These are phyloP conservation scores for Gymnobelideus leadbeateri DNA, from an alignment of 2,113 vertebrate genomes.

Conservation along the genomic window DNA sequence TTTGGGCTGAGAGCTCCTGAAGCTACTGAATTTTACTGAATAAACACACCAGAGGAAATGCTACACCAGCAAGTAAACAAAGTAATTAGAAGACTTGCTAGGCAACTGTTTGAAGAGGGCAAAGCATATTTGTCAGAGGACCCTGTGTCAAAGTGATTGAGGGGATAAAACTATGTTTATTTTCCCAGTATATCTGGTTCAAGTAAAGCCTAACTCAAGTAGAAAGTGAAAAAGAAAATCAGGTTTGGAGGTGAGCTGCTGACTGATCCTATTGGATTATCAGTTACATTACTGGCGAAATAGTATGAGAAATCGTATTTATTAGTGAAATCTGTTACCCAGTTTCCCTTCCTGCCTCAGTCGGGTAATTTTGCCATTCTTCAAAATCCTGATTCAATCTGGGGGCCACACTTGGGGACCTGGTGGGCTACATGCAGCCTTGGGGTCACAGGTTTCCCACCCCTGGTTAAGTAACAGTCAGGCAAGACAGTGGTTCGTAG, in stretches of 20 bases:
- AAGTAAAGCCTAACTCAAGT: background rate
- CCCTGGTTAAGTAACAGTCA: too few relatives aligned
- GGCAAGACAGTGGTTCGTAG: too few relatives aligned
- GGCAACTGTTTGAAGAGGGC: background rate
- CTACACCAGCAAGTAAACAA: background rate
- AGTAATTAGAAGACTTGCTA: constrained; percentile 4
- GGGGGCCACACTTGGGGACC: too few relatives aligned
- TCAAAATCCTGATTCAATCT: background rate
- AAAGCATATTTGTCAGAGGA: background rate
- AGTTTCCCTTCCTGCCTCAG: background rate
- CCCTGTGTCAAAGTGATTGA: background rate
- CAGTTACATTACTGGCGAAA: too few relatives aligned
- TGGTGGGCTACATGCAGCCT: too few relatives aligned
- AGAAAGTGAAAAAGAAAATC: background rate
- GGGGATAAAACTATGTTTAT: background rate
- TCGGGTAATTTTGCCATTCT: background rate
- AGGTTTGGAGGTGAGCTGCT: background rate
- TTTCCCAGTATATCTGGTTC: background rate
- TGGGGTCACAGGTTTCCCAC: too few relatives aligned
- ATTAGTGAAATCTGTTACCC: too few relatives aligned
- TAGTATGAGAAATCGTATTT: too few relatives aligned
- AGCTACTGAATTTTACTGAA: background rate
- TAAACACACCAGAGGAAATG: background rate
- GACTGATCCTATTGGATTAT: background rate
- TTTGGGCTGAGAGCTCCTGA: background rate